A percentile compares a stretch with the other conserved stretches of the same genome.
phyloP scores from a whole-genome alignment of 2,113 vertebrate species.

The Chaetura pelagica region DNA sequence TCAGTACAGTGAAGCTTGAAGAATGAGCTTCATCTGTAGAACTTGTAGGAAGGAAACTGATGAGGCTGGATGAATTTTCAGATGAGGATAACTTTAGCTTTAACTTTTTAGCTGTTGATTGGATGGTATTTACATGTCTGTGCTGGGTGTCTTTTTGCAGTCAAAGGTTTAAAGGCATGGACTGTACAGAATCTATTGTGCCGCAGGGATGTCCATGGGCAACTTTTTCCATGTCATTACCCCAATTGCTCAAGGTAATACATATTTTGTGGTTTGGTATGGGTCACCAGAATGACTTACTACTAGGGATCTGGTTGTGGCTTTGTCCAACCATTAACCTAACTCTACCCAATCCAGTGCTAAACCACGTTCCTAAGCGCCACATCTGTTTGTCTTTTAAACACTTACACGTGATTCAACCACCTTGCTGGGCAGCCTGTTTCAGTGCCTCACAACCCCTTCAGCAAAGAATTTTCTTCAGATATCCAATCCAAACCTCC shows the following conservation, averaged over 20 bases:
- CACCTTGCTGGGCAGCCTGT: no score
- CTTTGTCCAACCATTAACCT: background rate
- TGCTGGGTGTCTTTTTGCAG: background rate
- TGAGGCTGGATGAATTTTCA: background rate
- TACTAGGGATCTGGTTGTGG: background rate
- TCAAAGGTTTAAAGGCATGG: background rate
- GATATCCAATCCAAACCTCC: no score
- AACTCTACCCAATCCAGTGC: no score
- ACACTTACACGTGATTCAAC: no score
- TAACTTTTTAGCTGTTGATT: background rate
- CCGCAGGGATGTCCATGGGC: background rate
- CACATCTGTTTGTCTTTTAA: no score
- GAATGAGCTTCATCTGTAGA: rapidly evolving
- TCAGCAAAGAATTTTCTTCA: no score
- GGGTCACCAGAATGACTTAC: background rate
- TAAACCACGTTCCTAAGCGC: no score
- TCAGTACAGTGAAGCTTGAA: background rate
- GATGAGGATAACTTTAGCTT: background rate
- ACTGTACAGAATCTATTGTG: background rate
- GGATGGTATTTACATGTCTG: background rate
- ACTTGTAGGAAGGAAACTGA: background rate
- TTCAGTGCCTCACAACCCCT: no score
- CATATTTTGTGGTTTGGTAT: background rate
- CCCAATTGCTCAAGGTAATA: background rate
- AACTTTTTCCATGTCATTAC: background rate